Conservation (phyloP, 1,140 invertebrate species). For the Drosophila nigrodunni region DNA sequence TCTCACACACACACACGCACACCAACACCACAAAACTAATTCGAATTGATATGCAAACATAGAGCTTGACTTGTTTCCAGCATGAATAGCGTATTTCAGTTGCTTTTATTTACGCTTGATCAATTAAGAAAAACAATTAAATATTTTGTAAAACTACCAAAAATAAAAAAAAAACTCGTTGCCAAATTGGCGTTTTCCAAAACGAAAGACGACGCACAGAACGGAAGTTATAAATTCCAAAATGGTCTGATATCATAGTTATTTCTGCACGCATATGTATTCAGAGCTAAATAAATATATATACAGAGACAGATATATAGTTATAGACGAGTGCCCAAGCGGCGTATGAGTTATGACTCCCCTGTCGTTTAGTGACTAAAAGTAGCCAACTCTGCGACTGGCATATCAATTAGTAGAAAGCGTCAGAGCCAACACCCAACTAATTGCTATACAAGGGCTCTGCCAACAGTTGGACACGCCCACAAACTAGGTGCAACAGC, state of each 20-base stretch:
- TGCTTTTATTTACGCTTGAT: constrained; percentile 58
- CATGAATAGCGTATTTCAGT: constrained; percentile 39
- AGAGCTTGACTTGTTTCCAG: constrained; percentile 57
- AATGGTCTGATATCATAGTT: constrained; percentile 70
- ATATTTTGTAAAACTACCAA: constrained; percentile 62
- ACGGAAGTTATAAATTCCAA: constrained; percentile 74
- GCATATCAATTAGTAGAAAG: constrained; percentile 82
- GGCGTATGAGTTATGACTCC: constrained; percentile 55
- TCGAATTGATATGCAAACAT: constrained; percentile 26
- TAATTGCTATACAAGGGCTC: constrained; percentile 30
- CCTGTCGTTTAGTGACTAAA: constrained; percentile 42
- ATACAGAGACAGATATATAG: neutral
- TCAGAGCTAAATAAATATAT: neutral
- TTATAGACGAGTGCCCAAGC: constrained; percentile 3
- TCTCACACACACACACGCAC: constrained; percentile 13
- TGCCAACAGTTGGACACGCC: constrained; percentile 24
- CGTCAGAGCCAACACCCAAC: constrained; percentile 61
- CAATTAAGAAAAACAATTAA: constrained; percentile 76
- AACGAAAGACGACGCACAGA: constrained; percentile 45
- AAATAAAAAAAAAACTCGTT: constrained; percentile 37
- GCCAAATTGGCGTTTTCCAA: constrained; percentile 62
- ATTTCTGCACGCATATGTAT: constrained; percentile 47
- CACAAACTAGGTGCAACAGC: constrained; percentile 49
- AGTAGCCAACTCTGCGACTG: constrained; percentile 37
- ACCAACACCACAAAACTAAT: constrained; percentile 6